Conservation (phyloP, 2,797 vertebrate species). For the Hoplostethus mediterraneus region DNA sequence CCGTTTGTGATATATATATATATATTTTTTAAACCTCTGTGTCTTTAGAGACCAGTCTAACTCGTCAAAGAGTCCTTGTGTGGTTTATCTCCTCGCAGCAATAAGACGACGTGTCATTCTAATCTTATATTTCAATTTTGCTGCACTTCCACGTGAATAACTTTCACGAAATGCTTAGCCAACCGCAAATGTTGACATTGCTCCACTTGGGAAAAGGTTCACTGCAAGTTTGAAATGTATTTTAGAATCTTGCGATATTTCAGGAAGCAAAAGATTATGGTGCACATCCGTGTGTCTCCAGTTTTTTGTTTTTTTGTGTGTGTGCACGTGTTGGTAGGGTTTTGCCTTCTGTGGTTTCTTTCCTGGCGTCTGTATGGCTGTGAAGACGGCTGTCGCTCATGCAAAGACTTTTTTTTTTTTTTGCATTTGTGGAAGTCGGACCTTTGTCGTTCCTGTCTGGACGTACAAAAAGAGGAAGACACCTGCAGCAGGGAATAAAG, state of each 20-base stretch:
- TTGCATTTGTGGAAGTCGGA: slow-evolving; percentile 43
- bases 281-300: background rate
- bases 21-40: slow-evolving; percentile 12
- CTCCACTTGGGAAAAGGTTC: background rate
- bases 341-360: slow-evolving; percentile 11
- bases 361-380: slow-evolving; percentile 18
- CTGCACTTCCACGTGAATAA: background rate
- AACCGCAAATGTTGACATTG: background rate
- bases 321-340: background rate
- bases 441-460: slow-evolving; percentile 36
- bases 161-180: background rate
- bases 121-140: background rate
- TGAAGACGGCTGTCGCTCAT: background rate
- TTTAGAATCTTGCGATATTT: background rate
- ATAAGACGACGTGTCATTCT: background rate
- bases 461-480: slow-evolving; percentile 71
- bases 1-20: background rate
- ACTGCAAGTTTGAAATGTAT: background rate
- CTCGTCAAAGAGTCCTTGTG: slow-evolving; percentile 80
- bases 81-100: slow-evolving; percentile 4
- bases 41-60: slow-evolving; percentile 10
- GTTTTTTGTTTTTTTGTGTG: background rate
- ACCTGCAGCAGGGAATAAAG: slow-evolving; percentile 81
- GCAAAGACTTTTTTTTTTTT: background rate
- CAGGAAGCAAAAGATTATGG: slow-evolving; percentile 10